Conservation (phyloP, 2,113 vertebrate species). For the Paramisgurnus dabryanus region DNA sequence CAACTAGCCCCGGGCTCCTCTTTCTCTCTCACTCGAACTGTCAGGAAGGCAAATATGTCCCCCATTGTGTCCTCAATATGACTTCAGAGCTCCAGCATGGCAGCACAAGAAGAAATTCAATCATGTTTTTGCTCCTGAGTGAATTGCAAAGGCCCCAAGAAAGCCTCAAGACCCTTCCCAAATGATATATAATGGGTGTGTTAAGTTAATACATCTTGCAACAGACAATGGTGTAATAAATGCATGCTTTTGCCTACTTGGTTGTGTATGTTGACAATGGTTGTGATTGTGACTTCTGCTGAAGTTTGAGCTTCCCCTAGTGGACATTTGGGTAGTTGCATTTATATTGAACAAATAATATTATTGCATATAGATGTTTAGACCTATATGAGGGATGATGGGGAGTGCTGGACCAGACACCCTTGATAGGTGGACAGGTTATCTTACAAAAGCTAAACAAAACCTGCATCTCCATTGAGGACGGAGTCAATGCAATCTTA, state of each 20-base stretch:
- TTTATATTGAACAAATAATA: not conserved
- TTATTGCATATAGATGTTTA: too few relatives aligned
- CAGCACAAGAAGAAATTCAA: not conserved
- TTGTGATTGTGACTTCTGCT: not conserved
- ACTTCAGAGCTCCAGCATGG: conserved; percentile 22
- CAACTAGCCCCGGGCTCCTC: conserved; percentile 4
- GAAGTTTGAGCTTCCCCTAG: conserved; percentile 36
- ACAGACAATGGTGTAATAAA: too few relatives aligned
- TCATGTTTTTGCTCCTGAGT: conserved; percentile 9
- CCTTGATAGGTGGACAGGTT: not conserved
- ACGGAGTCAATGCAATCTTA: not conserved
- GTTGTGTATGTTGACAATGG: not conserved
- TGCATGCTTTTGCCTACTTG: not conserved
- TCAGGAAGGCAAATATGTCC: not conserved
- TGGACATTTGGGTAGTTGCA: conserved; percentile 24
- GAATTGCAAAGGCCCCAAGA: not conserved
- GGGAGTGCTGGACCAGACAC: too few relatives aligned
- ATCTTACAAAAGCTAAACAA: not conserved
- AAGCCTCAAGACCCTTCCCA: not conserved
- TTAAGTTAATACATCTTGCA: too few relatives aligned
- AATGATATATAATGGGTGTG: not conserved
- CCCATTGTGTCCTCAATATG: conserved; percentile 41
- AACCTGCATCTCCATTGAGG: not conserved
- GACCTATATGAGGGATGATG: too few relatives aligned
- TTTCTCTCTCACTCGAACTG: not conserved